These are phyloP conservation scores for Ceyx cyanopectus DNA, from an alignment of 2,113 vertebrate genomes.

Conservation along the genomic window DNA sequence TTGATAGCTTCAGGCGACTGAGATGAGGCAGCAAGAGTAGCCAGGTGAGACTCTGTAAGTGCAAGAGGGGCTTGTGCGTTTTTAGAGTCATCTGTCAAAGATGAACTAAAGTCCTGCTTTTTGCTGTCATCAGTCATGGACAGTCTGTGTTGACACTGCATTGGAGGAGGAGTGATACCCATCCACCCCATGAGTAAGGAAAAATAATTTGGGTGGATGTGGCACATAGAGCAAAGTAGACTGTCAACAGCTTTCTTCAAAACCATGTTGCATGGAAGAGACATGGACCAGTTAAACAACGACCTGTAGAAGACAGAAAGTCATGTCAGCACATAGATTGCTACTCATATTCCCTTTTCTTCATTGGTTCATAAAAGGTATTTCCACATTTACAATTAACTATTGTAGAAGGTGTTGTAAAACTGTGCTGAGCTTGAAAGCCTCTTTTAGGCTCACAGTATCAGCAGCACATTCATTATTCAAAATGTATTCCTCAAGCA, in stretches of 20 bases:
- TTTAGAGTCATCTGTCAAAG: conserved; percentile 95
- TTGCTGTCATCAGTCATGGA: conserved; percentile 98
- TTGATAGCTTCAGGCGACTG: conserved; percentile 96
- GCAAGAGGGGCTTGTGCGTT: conserved; percentile 88
- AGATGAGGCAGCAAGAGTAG: conserved; percentile 93
- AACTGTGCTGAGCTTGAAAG: neutral
- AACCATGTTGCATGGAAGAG: conserved; percentile 93
- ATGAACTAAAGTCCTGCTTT: conserved; percentile 91
- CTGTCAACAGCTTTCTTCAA: conserved; percentile 99
- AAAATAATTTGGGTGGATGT: conserved; percentile 97
- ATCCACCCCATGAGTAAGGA: conserved; percentile 98
- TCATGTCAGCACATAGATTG: neutral
- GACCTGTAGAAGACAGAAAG: conserved; percentile 78
- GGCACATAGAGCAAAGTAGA: conserved; percentile 96
- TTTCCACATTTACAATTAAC: neutral
- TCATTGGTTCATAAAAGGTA: neutral
- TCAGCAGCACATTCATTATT: neutral
- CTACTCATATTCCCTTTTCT: neutral
- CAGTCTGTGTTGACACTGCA: conserved; percentile 90
- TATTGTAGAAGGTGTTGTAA: neutral
- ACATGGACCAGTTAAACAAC: conserved; percentile 98
- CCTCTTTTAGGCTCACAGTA: neutral
- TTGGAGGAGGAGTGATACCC: conserved; percentile 88
- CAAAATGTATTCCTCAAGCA: neutral
- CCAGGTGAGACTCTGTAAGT: conserved; percentile 92